Conservation (phyloP, 2,888 invertebrate genomes). For the Drosophila merina region DNA sequence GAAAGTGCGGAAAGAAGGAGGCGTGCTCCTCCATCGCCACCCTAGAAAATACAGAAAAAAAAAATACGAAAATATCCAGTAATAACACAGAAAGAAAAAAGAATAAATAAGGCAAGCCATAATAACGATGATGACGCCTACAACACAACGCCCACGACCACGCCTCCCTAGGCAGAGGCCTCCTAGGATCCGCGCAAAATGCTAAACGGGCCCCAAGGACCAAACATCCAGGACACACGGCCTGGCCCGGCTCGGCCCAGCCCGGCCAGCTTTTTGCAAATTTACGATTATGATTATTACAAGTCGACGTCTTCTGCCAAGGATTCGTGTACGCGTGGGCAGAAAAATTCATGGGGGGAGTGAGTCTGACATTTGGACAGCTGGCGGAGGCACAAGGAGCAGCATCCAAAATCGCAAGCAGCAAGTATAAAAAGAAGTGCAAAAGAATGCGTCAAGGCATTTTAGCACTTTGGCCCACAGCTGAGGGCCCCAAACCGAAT, state of each 20-base stretch:
- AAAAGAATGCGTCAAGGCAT: slow-evolving; percentile 75
- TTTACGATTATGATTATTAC: slow-evolving; percentile 81
- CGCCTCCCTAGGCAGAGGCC: slow-evolving; percentile 18
- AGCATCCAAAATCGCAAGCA: neutral
- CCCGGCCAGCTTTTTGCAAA: slow-evolving; percentile 72
- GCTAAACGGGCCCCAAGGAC: slow-evolving; percentile 76
- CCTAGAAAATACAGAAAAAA: neutral
- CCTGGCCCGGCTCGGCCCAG: neutral
- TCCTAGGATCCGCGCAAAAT: slow-evolving; percentile 55
- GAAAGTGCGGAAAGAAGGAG: slow-evolving; percentile 3
- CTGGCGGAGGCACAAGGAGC: slow-evolving; percentile 42
- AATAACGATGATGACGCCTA: slow-evolving; percentile 75
- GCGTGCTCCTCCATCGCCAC: neutral
- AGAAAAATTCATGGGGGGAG: slow-evolving; percentile 5
- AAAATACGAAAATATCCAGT: neutral
- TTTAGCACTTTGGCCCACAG: slow-evolving; percentile 64
- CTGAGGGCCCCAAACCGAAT: slow-evolving; percentile 47
- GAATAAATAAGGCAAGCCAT: slow-evolving; percentile 45
- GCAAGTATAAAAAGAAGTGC: slow-evolving; percentile 54
- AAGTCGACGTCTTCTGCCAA: slow-evolving; percentile 69
- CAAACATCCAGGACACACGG: slow-evolving; percentile 28
- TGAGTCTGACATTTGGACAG: slow-evolving; percentile 67
- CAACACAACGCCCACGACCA: slow-evolving; percentile 42
- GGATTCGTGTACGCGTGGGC: slow-evolving; percentile 21
- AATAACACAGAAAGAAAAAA: slow-evolving; percentile 15